Percentiles rank a stretch among this genome's conserved stretches.
phyloP scores from a whole-genome alignment of 92 coral and sea anemone species.

The Diadumene lineata region DNA sequence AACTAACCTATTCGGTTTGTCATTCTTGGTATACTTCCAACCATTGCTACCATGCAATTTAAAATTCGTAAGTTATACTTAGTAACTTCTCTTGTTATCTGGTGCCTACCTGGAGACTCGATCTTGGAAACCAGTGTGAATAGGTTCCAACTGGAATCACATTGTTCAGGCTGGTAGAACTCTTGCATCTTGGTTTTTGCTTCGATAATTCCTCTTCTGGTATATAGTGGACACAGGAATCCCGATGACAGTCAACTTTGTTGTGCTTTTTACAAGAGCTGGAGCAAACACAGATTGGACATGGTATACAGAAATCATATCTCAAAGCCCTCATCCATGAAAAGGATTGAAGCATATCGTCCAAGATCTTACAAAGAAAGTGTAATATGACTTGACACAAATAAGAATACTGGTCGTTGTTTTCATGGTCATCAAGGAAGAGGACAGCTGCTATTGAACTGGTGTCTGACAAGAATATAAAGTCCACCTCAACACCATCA shows the following conservation, averaged over 20 bases:
- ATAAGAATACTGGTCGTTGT: neutral
- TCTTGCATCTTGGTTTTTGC: neutral
- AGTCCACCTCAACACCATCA: neutral
- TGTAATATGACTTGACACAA: neutral
- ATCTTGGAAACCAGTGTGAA: conserved; percentile 21
- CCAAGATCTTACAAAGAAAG: conserved; percentile 8
- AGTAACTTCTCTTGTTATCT: neutral
- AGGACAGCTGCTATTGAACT: neutral
- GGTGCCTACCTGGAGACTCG: neutral
- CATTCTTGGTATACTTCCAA: too few relatives aligned
- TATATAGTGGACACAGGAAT: neutral
- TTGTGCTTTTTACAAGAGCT: conserved; percentile 6
- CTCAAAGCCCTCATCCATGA: conserved; percentile 34
- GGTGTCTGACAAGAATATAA: conserved; percentile 7
- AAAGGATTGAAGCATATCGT: conserved; percentile 10
- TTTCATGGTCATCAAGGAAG: conserved; percentile 1
- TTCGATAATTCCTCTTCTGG: neutral
- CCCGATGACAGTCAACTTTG: neutral
- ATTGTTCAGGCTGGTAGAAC: conserved; percentile 10
- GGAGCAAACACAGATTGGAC: conserved; percentile 40
- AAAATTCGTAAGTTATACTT: neutral
- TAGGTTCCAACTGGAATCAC: neutral
- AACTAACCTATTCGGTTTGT: too few relatives aligned
- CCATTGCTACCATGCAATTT: too few relatives aligned
- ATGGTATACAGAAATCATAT: conserved; percentile 16